These are phyloP conservation scores for Heteromormyrus szaboi DNA, from an alignment of 2,797 vertebrate genomes.

Conservation along the genomic window DNA sequence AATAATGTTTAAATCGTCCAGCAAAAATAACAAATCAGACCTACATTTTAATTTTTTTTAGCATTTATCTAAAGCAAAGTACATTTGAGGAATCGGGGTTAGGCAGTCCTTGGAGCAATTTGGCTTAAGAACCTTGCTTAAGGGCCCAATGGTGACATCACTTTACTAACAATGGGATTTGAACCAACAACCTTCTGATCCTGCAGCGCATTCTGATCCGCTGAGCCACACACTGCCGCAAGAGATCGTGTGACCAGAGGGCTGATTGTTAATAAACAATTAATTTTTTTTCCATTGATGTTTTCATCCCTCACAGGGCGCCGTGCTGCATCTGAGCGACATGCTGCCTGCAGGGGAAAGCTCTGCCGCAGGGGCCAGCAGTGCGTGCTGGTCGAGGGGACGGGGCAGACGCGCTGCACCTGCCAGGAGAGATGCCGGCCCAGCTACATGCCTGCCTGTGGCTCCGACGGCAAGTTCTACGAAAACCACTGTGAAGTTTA, in stretches of 20 bases:
- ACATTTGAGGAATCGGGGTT: neutral
- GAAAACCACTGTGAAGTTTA: conserved; percentile 92
- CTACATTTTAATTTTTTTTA: neutral
- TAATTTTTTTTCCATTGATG: neutral
- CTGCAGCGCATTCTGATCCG: neutral
- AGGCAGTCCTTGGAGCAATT: neutral
- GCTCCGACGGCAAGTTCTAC: conserved; percentile 85
- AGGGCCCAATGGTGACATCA: neutral
- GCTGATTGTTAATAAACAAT: neutral
- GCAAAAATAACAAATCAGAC: neutral
- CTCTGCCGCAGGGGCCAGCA: conserved; percentile 72
- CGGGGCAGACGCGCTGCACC: conserved; percentile 66
- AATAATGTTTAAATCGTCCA: neutral
- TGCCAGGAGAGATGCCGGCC: conserved; percentile 75
- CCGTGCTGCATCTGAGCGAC: conserved; percentile 43
- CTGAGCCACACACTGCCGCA: neutral
- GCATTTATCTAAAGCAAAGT: neutral
- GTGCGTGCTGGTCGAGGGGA: conserved; percentile 67
- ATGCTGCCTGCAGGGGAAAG: conserved; percentile 61
- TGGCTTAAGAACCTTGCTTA: neutral
- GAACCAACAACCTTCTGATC: neutral
- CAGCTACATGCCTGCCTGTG: conserved; percentile 82
- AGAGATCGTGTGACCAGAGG: neutral
- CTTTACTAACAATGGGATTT: neutral
- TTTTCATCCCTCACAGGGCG: conserved; percentile 57